Percentiles rank a stretch among this genome's conserved stretches.
Conservation (phyloP, 2,888 invertebrate genomes). For the Drosophila maculinotata region DNA sequence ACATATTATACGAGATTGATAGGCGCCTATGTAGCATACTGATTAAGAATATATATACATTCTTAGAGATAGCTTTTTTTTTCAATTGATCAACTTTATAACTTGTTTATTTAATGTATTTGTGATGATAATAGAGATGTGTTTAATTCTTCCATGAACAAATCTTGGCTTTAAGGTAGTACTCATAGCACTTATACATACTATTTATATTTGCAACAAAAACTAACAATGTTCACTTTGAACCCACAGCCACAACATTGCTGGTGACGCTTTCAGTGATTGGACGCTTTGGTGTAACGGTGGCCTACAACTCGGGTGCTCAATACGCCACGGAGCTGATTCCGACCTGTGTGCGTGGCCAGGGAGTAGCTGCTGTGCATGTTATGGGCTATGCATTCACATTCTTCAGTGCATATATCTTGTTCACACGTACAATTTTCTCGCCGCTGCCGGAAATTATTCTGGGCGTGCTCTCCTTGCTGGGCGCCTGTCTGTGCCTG, state of each 20-base stretch:
- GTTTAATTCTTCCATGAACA: too few species aligned
- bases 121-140: too few species aligned
- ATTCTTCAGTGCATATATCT: constrained; percentile 87
- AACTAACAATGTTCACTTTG: background rate
- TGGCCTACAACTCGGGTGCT: constrained; percentile 88
- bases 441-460: constrained; percentile 86
- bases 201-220: background rate
- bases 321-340: constrained; percentile 89
- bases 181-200: too few species aligned
- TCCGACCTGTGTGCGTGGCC: constrained; percentile 88
- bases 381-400: constrained; percentile 88
- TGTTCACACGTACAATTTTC: constrained; percentile 85
- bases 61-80: too few species aligned
- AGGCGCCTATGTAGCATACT: too few species aligned
- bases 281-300: constrained; percentile 87
- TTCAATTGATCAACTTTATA: too few species aligned
- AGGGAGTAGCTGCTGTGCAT: constrained; percentile 87
- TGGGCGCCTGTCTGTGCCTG: constrained; percentile 86
- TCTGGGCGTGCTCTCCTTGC: constrained; percentile 86
- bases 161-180: too few species aligned
- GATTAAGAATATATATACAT: too few species aligned
- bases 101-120: too few species aligned
- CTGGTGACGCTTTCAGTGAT: constrained; percentile 86
- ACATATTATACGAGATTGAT: too few species aligned
- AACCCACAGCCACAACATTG: constrained; percentile 69